These are phyloP conservation scores for Ciona savignyi DNA, from an alignment of 23 tunicate species.

Conservation along the genomic window DNA sequence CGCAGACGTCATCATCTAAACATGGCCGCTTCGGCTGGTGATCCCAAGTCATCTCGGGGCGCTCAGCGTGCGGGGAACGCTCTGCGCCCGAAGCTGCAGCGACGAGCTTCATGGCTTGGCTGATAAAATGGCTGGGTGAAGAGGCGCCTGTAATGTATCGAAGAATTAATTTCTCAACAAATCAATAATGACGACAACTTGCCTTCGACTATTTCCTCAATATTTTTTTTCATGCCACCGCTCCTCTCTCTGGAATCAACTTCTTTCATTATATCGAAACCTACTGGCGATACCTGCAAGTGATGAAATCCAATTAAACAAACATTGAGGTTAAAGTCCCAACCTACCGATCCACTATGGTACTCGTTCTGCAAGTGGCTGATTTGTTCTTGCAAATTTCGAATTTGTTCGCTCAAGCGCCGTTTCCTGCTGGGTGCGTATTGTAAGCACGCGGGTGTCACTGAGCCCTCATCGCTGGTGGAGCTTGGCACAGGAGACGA, in stretches of 20 bases:
- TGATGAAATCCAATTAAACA: not conserved
- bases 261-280: too few relatives aligned
- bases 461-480: not conserved
- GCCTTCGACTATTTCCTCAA: too few relatives aligned
- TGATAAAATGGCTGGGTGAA: conserved; percentile 41
- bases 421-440: too few relatives aligned
- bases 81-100: conserved; percentile 1
- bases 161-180: too few relatives aligned
- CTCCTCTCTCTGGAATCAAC: too few relatives aligned
- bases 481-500: not conserved
- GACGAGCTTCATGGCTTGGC: conserved; percentile 35
- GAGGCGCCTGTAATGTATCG: conserved; percentile 36
- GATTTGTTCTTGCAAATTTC: not conserved
- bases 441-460: not conserved
- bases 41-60: too few relatives aligned
- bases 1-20: not conserved
- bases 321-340: not conserved
- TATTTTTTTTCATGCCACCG: too few relatives aligned
- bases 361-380: not conserved
- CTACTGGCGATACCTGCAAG: not conserved
- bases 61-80: not conserved
- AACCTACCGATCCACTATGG: too few relatives aligned
- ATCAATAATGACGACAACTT: too few relatives aligned
- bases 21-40: not conserved
- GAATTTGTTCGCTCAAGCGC: not conserved